Evolutionary conservation across 2,888 invertebrate genomes (phyloP).

Genomic region (Drosophila diplacantha): DNA sequence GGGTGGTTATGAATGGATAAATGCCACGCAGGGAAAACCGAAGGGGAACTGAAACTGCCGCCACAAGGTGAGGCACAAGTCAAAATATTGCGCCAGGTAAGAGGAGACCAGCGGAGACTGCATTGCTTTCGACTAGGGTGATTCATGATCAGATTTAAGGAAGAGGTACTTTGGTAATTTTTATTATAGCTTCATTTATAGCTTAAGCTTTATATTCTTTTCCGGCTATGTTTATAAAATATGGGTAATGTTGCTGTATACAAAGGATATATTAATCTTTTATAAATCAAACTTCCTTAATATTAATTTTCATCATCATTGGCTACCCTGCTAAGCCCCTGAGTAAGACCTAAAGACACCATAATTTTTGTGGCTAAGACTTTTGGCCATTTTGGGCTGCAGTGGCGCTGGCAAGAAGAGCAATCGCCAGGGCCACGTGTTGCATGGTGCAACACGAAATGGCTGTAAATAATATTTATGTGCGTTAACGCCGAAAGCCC

Average conservation of each 20-base stretch:
- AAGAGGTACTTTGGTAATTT: not conserved
- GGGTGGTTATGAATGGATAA: slow-evolving; percentile 48
- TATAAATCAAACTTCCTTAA: not conserved
- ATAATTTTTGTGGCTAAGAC: slow-evolving; percentile 42
- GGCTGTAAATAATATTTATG: slow-evolving; percentile 67
- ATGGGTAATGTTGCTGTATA: not conserved
- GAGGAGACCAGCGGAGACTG: not conserved
- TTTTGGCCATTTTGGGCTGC: slow-evolving; percentile 48
- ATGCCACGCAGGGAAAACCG: slow-evolving; percentile 4
- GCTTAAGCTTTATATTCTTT: not conserved
- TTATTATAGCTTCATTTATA: not conserved
- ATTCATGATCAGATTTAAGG: not conserved
- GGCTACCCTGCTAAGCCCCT: not conserved
- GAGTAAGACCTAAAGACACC: slow-evolving; percentile 10
- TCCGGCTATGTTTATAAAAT: not conserved
- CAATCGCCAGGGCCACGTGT: slow-evolving; percentile 57
- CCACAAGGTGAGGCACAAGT: slow-evolving; percentile 26
- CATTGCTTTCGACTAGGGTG: slow-evolving; percentile 3
- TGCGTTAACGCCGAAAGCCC: slow-evolving; percentile 34
- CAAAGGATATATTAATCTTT: not conserved
- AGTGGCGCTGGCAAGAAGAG: slow-evolving; percentile 8
- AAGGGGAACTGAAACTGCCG: slow-evolving; percentile 9
- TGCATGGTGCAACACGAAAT: slow-evolving; percentile 65
- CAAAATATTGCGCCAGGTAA: slow-evolving; percentile 32
- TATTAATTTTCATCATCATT: slow-evolving; percentile 1